Percentiles rank a stretch among this genome's conserved stretches.
Evolutionary conservation across 2,888 invertebrate species (phyloP).

Genomic region (Frankliniella intonsa): DNA sequence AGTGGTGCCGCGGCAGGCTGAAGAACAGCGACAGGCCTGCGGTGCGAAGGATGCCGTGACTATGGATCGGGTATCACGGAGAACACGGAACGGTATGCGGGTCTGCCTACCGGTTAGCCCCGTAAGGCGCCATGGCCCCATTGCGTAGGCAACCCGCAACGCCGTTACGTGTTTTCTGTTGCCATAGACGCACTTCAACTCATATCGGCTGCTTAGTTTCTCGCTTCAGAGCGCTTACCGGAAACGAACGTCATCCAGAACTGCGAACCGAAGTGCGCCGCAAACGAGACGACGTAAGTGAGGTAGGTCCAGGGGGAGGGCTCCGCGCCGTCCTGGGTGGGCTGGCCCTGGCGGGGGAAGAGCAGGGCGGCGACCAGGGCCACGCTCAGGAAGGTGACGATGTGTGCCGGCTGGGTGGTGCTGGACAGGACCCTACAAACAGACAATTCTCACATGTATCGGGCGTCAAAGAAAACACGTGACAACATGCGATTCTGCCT

Average conservation of each 20-base stretch:
- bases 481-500: neutral
- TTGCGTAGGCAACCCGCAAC: neutral
- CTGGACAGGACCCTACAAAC: slow-evolving; percentile 61
- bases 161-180: no score
- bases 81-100: no score
- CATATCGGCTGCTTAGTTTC: no score
- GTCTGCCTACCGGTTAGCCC: no score
- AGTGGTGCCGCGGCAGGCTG: slow-evolving; percentile 76
- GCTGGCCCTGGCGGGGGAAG: slow-evolving; percentile 42
- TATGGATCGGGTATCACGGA: neutral
- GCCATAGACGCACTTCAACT: no score
- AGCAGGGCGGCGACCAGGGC: slow-evolving; percentile 52
- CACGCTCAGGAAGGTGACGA: slow-evolving; percentile 63
- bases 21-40: slow-evolving; percentile 81
- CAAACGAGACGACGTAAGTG: slow-evolving; percentile 71
- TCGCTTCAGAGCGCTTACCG: slow-evolving; percentile 51
- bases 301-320: slow-evolving; percentile 52
- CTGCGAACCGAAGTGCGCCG: slow-evolving; percentile 79
- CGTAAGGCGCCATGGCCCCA: no score
- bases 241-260: slow-evolving; percentile 92
- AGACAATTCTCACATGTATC: slow-evolving; percentile 30
- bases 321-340: slow-evolving; percentile 38
- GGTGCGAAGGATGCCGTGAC: neutral
- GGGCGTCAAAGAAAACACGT: slow-evolving; percentile 20
- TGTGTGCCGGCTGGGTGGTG: slow-evolving; percentile 74